Base-by-base conservation (phyloP, 1,140 invertebrate genomes). In the Campodea augens region DNA sequence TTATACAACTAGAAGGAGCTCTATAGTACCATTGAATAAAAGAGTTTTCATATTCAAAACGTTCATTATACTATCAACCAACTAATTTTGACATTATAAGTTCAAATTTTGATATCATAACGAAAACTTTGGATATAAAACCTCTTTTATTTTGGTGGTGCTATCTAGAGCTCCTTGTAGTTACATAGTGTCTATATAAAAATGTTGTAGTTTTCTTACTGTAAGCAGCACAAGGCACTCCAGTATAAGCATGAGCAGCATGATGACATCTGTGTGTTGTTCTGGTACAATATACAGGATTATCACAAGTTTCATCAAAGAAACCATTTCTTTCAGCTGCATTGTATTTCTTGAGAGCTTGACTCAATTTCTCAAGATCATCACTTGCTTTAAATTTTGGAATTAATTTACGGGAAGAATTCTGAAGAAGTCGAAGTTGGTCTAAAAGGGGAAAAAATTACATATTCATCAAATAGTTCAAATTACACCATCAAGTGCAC, bases 181-280 rank as follows among this genome's bases (percentile, higher is more conserved):
- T n/a, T n/a, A n/a, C n/a, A n/a, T n/a, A 15, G 10, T 40, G 41
- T 13, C 25, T 25, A 3, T 5, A 40, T n/a, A 21, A 40, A 19
- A 18, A 18, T 24, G 23, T 27, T 32, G n/a, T 18, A 38, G 41
- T 41, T 43, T 52, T 75, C 77, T 79, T 69, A 84, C 80, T 74
- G 60, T 82, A 83, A 38, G 79, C 78, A 23, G 78, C 78, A 60
- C 80, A 84, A 25, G 85, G 85, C 36, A 88, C 72, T 15, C 84
- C 85, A 4, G 84, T 89, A 59, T 90, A 90, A 37, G 85, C 85
- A 60, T 88, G 85, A 13, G 84, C 79, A 2, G 84, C 82, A 56
- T 91, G 86, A 57, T 82, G 78, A 65, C 86, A 89, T 47, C 82
- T 66, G 60, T 89, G 81, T 1, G 84, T 88, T 53, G 77, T 78